Evolutionary conservation across 2,888 invertebrate genomes (phyloP).

Genomic region (Rhagonycha lutea): DNA sequence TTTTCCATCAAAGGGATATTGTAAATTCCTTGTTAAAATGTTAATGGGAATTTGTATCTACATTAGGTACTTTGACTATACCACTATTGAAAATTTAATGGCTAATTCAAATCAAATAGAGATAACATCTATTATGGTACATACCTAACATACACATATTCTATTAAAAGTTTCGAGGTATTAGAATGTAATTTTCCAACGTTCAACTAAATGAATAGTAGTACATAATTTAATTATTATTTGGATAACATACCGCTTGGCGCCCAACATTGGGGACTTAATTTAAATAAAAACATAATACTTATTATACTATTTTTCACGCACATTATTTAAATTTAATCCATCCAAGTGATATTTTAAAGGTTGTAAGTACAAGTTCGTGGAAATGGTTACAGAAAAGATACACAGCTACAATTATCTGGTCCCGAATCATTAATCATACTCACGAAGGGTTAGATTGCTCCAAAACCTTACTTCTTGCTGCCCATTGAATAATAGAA

Average conservation of each 20-base stretch:
- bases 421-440: conserved; percentile 39
- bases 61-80: neutral
- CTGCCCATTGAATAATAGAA: conserved; percentile 30
- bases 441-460: conserved; percentile 30
- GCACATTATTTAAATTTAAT: neutral
- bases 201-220: neutral
- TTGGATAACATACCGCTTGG: no score
- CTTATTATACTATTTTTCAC: no score
- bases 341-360: neutral
- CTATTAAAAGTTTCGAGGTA: neutral
- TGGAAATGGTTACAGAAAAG: conserved; percentile 33
- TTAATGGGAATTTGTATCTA: neutral
- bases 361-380: neutral
- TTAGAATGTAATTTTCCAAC: neutral
- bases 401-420: conserved; percentile 38
- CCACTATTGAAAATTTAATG: neutral
- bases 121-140: neutral
- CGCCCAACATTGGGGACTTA: no score
- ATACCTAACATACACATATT: neutral
- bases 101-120: neutral
- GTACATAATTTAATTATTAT: no score
- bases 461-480: conserved; percentile 24
- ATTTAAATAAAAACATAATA: no score
- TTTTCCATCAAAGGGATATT: neutral
- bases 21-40: neutral